Evolutionary conservation across 2,113 vertebrate species (phyloP), one percentile per base, ranked within the genome.

Genomic region (Panthera leo): DNA sequence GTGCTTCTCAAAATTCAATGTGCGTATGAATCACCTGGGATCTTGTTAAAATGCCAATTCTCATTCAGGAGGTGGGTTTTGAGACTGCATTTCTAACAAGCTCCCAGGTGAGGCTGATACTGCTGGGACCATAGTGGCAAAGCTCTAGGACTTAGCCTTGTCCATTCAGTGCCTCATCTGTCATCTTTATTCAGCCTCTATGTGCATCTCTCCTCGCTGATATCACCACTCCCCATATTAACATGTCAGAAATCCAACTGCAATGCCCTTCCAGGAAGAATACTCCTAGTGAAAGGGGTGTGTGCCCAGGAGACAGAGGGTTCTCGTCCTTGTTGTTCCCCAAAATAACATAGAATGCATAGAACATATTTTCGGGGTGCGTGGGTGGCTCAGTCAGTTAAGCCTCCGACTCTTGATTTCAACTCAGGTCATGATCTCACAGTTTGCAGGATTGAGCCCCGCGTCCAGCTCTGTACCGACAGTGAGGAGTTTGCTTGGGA

Each of bases 41-140:
- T 87, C 79, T 65, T 95, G 21, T 71, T 58, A 92, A 95, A 80
- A 91, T 70, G 53, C 14, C 76, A 34, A 58, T 94, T 97, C 55
- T 80, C 79, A 75, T 34, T 95, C 58, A 79, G 53, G 53, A 84
- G 36, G 10, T 58, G 27, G 63, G 27, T n/a, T 48, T 63, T 80
- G 63, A 91, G 76, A 61, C 68, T 67, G 25, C 15, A 70, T 36
- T 58, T 15, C 14, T 92, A 34, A 91, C n/a, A 53, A 45, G 70
- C 48, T 85, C 58, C 65, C 31, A 21, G 71, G 67, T 68, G 21
- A 53, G 18, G 34, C 39, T 18, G 61, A 18, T 5, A 1, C 25
- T 48, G 29, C 34, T 39, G 31, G 45, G 45, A 16, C 36, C 14
- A 23, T 1, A 53, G 31, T 53, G 42, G 42, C 63, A 82, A 29